phyloP scores from a whole-genome alignment of 2,797 vertebrate genomes.

The Synaphobranchus kaupii region DNA sequence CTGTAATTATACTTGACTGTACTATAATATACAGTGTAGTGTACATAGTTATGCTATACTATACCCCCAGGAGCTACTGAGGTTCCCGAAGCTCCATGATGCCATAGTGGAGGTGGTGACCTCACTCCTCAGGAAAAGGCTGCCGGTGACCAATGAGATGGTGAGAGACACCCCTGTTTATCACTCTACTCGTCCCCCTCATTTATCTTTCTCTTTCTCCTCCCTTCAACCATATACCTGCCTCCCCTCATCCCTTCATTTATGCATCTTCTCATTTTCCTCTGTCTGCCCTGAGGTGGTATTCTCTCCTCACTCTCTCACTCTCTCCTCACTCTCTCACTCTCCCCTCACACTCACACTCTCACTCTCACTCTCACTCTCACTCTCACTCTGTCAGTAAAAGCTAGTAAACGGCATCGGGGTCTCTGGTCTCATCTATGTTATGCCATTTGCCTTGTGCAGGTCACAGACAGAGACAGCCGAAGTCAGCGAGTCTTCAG shows the following conservation, averaged over 20 bases:
- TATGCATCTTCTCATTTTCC: not conserved
- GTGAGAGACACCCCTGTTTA: slow-evolving; percentile 62
- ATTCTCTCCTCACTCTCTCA: not conserved
- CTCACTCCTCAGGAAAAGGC: slow-evolving; percentile 89
- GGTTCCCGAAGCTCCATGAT: slow-evolving; percentile 97
- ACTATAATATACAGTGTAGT: not conserved
- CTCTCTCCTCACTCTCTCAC: not conserved
- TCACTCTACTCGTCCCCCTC: not conserved
- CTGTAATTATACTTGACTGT: not conserved
- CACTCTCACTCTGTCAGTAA: not conserved
- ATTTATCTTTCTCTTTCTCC: not conserved
- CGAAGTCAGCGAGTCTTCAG: not conserved
- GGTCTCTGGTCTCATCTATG: too few species aligned
- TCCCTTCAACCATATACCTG: too few species aligned
- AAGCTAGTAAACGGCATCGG: not conserved
- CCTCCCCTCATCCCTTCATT: not conserved
- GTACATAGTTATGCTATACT: not conserved
- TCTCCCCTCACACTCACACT: too few species aligned
- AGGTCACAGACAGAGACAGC: not conserved
- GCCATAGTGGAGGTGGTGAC: slow-evolving; percentile 98
- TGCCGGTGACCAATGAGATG: slow-evolving; percentile 98
- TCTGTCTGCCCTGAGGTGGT: too few species aligned
- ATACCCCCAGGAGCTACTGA: slow-evolving; percentile 83
- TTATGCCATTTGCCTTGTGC: not conserved
- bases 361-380: not conserved